Conservation (phyloP, 1,140 invertebrate species). For the Apolygus lucorum region DNA sequence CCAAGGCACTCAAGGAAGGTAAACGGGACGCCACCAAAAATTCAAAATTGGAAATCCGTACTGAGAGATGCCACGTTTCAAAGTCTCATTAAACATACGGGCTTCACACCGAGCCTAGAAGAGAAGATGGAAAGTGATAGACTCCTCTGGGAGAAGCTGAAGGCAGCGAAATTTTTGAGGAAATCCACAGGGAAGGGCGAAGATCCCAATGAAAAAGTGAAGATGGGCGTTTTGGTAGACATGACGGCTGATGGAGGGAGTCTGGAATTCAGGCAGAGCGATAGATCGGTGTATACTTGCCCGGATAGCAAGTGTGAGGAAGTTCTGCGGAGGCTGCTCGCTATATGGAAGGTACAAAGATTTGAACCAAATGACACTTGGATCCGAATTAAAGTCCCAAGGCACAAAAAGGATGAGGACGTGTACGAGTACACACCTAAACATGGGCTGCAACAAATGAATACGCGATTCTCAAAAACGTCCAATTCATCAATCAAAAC, state of each 20-base stretch:
- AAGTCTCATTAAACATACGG: conserved; percentile 28
- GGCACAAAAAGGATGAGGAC: conserved; percentile 24
- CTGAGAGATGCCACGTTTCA: conserved; percentile 31
- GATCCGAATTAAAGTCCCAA: conserved; percentile 29
- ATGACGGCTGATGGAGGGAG: conserved; percentile 15
- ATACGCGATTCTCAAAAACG: conserved; percentile 2
- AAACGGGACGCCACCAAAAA: background rate
- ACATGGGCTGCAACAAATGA: conserved; percentile 28
- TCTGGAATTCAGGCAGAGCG: conserved; percentile 28
- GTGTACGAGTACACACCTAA: conserved; percentile 29
- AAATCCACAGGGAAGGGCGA: background rate
- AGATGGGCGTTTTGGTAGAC: conserved; percentile 24
- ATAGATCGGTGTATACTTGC: conserved; percentile 22
- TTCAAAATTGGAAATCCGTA: conserved; percentile 24
- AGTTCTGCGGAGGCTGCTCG: conserved; percentile 20
- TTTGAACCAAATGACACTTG: conserved; percentile 24
- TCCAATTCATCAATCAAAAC: too few species aligned
- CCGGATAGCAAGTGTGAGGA: conserved; percentile 13
- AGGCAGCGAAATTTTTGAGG: conserved; percentile 21
- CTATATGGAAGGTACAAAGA: conserved; percentile 29
- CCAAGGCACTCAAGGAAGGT: background rate
- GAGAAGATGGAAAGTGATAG: conserved; percentile 29
- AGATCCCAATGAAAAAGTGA: conserved; percentile 11
- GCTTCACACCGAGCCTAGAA: conserved; percentile 29
- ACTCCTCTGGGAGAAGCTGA: conserved; percentile 29